These are phyloP conservation scores for Tipula vernalis DNA, from an alignment of 2,888 invertebrate genomes.

Conservation along the genomic window DNA sequence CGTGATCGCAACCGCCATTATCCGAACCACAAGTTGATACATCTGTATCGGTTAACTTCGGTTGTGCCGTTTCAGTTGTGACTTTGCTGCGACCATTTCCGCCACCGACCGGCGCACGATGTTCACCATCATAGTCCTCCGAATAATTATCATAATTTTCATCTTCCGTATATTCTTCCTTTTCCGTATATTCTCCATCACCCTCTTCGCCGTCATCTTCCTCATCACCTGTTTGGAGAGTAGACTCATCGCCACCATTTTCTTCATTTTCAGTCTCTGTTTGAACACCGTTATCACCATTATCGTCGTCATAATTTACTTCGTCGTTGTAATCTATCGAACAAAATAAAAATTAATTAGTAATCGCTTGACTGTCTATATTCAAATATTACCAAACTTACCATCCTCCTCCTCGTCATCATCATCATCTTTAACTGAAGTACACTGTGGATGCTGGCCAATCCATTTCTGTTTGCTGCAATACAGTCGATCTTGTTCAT, in stretches of 20 bases:
- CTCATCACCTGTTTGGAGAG: conserved; percentile 14
- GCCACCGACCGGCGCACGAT: not conserved
- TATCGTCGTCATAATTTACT: conserved; percentile 11
- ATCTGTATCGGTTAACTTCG: not conserved
- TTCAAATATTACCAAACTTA: not conserved
- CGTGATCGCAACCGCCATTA: conserved; percentile 40
- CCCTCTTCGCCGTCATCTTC: not conserved
- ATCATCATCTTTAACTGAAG: conserved; percentile 16
- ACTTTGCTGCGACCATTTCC: not conserved
- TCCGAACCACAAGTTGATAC: conserved; percentile 30
- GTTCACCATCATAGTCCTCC: not conserved
- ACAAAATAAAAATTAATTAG: not conserved
- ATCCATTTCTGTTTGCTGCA: conserved; percentile 45
- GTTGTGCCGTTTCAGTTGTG: not conserved
- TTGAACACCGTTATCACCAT: conserved; percentile 9
- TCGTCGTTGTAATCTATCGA: conserved; percentile 6
- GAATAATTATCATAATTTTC: not conserved
- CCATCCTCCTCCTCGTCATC: conserved; percentile 15
- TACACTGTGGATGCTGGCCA: conserved; percentile 42
- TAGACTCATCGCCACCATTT: conserved; percentile 17
- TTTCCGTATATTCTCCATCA: conserved; percentile 10
- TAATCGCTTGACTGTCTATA: not conserved
- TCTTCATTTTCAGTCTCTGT: conserved; percentile 18
- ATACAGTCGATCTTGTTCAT: conserved; percentile 38
- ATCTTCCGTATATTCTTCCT: conserved; percentile 22